Conservation (phyloP, 2,113 vertebrate species). For the Desmodus rotundus region DNA sequence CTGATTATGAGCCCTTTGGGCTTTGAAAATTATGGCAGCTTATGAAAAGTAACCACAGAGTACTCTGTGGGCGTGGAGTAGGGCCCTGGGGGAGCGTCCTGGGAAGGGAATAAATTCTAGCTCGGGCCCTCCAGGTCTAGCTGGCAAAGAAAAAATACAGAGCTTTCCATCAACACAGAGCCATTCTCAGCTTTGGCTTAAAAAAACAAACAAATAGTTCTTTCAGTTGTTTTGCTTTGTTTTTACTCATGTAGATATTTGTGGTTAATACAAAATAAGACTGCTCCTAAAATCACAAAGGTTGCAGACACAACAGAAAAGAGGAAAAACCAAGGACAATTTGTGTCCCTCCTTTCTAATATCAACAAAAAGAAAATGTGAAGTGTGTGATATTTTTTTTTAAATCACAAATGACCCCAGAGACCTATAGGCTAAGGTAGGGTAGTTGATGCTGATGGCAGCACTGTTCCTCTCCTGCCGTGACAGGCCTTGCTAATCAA, state of each 20-base stretch:
- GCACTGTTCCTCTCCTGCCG: background rate
- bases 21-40: constrained; percentile 69
- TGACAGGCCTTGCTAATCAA: background rate
- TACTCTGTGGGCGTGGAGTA: constrained; percentile 20
- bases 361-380: background rate
- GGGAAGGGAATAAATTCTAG: background rate
- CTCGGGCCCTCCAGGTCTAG: background rate
- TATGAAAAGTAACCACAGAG: constrained; percentile 66
- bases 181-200: background rate
- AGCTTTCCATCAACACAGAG: background rate
- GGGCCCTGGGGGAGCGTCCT: background rate
- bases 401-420: background rate
- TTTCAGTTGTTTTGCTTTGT: constrained; percentile 28
- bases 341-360: background rate
- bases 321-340: background rate
- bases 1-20: constrained; percentile 68
- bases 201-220: background rate
- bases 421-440: background rate
- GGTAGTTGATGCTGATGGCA: background rate
- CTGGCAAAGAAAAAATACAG: background rate
- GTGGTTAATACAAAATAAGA: constrained; percentile 25
- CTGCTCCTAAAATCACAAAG: constrained; percentile 15
- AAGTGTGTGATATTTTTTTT: background rate
- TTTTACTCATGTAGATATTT: constrained; percentile 11
- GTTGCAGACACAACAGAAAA: constrained; percentile 12